Percentiles rank a stretch among this genome's conserved stretches.
These are phyloP conservation scores for Anastrepha ludens DNA, from an alignment of 1,140 invertebrate species.

Conservation along the genomic window DNA sequence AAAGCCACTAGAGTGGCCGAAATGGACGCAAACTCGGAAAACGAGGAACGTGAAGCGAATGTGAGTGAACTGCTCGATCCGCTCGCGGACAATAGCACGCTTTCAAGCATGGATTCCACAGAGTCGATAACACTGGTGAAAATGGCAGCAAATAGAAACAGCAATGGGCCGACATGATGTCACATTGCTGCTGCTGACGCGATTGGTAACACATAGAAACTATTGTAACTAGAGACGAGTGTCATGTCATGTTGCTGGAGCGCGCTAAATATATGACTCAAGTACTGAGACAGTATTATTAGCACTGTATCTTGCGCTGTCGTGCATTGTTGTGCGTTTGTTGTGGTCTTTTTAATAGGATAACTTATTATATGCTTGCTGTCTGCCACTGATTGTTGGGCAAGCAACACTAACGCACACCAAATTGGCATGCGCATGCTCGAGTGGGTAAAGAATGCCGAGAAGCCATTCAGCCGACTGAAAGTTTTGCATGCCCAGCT, in stretches of 20 bases:
- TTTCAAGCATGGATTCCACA: conserved; percentile 1
- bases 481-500: conserved; percentile 12
- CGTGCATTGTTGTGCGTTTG: conserved; percentile 43
- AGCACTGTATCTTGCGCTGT: conserved; percentile 33
- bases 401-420: not conserved
- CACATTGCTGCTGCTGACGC: not conserved
- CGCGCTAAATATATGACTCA: conserved; percentile 2
- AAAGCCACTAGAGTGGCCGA: conserved; percentile 53
- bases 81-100: conserved; percentile 6
- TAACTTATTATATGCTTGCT: not conserved
- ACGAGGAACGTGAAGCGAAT: not conserved
- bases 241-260: not conserved
- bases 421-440: not conserved
- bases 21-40: conserved; percentile 10
- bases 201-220: not conserved
- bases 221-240: not conserved
- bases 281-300: conserved; percentile 41
- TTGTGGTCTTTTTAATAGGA: conserved; percentile 34
- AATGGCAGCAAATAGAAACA: not conserved
- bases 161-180: conserved; percentile 39
- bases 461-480: not conserved
- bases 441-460: not conserved
- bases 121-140: not conserved
- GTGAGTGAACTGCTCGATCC: conserved; percentile 7
- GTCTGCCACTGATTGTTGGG: not conserved